Conservation (phyloP, 2,797 vertebrate genomes). For the Cuniculus paca region DNA sequence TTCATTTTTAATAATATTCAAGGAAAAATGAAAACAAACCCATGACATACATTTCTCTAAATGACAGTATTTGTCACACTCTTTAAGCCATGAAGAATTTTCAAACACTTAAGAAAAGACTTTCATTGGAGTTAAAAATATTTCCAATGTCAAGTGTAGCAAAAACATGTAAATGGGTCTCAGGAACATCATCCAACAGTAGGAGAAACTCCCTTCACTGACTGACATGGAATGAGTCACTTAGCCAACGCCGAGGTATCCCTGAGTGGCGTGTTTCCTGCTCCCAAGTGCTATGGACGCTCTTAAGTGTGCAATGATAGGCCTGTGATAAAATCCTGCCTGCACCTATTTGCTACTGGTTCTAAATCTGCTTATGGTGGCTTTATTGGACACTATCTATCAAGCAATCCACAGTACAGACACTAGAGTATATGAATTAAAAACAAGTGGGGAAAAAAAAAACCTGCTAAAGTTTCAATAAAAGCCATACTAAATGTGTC, state of each 20-base stretch:
- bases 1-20: background rate
- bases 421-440: background rate
- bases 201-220: background rate
- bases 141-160: background rate
- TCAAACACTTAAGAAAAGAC: background rate
- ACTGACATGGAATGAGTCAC: background rate
- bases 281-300: background rate
- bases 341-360: background rate
- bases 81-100: background rate
- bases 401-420: background rate
- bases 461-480: fast-evolving
- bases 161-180: background rate
- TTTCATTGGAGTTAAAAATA: background rate
- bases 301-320: background rate
- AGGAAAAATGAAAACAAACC: background rate
- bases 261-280: background rate
- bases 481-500: background rate
- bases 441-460: background rate
- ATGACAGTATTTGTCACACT: background rate
- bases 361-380: background rate
- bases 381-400: background rate
- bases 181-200: background rate
- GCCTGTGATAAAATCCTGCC: background rate
- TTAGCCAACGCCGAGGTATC: background rate
- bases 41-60: background rate